Base-by-base conservation (phyloP, 2,113 vertebrate genomes). In the Ictidomys tridecemlineatus region DNA sequence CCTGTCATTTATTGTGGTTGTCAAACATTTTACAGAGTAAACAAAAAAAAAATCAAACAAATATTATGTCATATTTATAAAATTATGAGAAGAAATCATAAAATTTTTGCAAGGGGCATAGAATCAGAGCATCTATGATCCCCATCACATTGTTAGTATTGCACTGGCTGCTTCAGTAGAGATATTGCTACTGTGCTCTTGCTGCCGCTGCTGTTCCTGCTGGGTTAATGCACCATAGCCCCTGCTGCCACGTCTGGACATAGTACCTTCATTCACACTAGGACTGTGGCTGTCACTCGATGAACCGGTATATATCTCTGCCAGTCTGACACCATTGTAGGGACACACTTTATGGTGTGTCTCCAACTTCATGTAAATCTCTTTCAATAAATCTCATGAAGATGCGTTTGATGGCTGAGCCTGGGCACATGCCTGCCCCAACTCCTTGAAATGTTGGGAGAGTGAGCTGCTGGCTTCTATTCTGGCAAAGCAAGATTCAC, bases 181-280 rank as follows among this genome's bases (percentile, higher is more conserved):
- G n/a, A 78, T 34, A 28, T 20, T 78, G 20, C 39, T 89, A 32
- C 12, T 89, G 42, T 58, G 56, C 56, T 58, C 7, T 26, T n/a
- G 53, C 72, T 42, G 42, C 51, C 48, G 72, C 17, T 56, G 10
- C 48, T 51, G 11, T 10, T 51, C 0, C 26, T 39, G 13, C 20
- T 77, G 56, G 70, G 32, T 42, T 28, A 32, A 82, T 32, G 12
- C 2, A 61, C n/a, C 39, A 48, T 26, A 26, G 32, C 4, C 53
- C 45, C 67, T 3, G 0, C 20, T 83, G 72, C 30, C 42, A 78
- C 8, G 13, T 63, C 26, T 42, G 61, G 39, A 53, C 39, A 78
- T 13, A 7, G 8, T n/a, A 5, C 1, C 0, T 39, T 11, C 1
- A 0, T 39, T 14, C 11, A 14, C 61, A 34, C 10, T 16, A 74